Evolutionary conservation across 1,140 invertebrate species (phyloP).

Genomic region (Homalodisca vitripennis): DNA sequence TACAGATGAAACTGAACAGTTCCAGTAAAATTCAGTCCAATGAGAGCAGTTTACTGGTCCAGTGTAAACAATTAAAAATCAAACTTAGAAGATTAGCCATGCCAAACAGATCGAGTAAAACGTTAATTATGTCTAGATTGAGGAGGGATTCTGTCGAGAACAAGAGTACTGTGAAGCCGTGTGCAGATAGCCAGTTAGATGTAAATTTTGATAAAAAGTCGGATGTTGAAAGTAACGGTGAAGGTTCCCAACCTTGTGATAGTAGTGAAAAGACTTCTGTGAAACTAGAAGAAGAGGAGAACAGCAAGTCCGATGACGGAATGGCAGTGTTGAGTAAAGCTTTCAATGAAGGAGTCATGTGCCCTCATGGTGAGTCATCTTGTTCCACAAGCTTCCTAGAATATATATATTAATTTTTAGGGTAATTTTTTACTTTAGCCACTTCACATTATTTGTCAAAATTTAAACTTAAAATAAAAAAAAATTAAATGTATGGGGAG

Average conservation of each 20-base stretch:
- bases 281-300: conserved; percentile 28
- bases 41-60: not conserved
- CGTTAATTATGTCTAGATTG: no score
- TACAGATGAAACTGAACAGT: conserved; percentile 1
- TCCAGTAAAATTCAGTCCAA: not conserved
- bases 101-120: no score
- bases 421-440: no score
- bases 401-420: no score
- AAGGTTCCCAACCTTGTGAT: not conserved
- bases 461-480: no score
- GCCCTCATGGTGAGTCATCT: conserved; percentile 37
- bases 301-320: conserved; percentile 21
- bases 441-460: no score
- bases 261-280: not conserved
- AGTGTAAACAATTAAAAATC: conserved; percentile 10
- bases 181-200: no score
- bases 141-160: no score
- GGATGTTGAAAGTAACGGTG: conserved; percentile 7
- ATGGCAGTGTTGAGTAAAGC: conserved; percentile 5
- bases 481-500: no score
- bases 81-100: conserved; percentile 11
- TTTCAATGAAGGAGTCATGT: conserved; percentile 41
- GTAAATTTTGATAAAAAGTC: not conserved
- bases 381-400: no score
- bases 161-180: no score